Conservation (phyloP, 2,888 invertebrate species). For the Sinotaia quadrata region DNA sequence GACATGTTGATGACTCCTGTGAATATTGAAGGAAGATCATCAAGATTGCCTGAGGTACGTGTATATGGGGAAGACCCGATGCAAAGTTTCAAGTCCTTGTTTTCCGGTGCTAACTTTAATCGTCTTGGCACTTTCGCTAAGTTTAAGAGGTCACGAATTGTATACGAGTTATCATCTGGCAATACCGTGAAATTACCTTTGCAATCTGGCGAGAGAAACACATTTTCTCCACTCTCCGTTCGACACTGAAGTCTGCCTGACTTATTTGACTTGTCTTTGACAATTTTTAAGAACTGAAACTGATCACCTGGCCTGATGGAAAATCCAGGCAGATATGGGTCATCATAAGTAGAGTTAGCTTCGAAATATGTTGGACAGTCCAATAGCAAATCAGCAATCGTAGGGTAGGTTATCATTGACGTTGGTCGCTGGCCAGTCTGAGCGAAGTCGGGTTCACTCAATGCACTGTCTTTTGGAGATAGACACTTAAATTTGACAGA, state of each 20-base stretch:
- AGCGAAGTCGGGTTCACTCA: not conserved
- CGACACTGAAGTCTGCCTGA: conserved; percentile 50
- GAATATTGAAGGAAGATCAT: conserved; percentile 43
- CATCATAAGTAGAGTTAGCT: conserved; percentile 53
- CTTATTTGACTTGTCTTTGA: conserved; percentile 40
- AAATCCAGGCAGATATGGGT: conserved; percentile 59
- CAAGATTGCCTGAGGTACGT: not conserved
- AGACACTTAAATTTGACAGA: conserved; percentile 51
- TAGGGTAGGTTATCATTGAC: conserved; percentile 42
- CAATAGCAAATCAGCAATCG: conserved; percentile 53
- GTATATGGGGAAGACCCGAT: not conserved
- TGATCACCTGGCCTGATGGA: conserved; percentile 53
- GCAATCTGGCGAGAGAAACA: conserved; percentile 50
- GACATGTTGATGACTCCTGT: conserved; percentile 51
- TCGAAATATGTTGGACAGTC: conserved; percentile 59
- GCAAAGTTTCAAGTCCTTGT: not conserved
- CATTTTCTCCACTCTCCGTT: conserved; percentile 48
- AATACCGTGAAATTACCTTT: conserved; percentile 54
- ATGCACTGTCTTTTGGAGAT: conserved; percentile 42
- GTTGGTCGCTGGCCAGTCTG: not conserved
- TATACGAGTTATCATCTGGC: conserved; percentile 49
- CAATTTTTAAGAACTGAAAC: conserved; percentile 51
- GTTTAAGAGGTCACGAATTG: conserved; percentile 51
- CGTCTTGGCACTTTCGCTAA: conserved; percentile 53
- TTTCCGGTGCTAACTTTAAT: conserved; percentile 42